Percentiles rank a stretch among this genome's conserved stretches.
Conservation (phyloP, 2,888 invertebrate genomes). For the Protonemura montana region DNA sequence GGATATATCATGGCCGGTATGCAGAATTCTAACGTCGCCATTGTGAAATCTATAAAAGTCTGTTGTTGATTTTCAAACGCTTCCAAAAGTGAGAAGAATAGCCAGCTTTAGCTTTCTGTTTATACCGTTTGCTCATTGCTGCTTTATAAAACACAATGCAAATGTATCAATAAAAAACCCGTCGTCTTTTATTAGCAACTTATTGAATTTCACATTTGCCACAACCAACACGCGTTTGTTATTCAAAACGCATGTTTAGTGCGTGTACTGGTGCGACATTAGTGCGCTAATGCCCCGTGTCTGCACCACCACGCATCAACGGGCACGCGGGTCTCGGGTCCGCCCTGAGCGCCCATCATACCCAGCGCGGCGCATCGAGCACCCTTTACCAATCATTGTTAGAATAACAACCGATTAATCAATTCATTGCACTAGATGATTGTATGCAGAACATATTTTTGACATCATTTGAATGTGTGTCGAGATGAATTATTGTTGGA, state of each 20-base stretch:
- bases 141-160: background rate
- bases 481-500: background rate
- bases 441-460: slow-evolving; percentile 12
- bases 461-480: background rate
- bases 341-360: background rate
- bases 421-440: slow-evolving; percentile 1
- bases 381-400: background rate
- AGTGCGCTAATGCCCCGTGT: background rate
- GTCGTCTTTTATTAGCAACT: background rate
- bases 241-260: background rate
- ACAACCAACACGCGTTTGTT: background rate
- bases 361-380: background rate
- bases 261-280: background rate
- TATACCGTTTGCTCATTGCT: background rate
- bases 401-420: slow-evolving; percentile 7
- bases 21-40: too few species aligned
- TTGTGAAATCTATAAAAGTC: too few species aligned
- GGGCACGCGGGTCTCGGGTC: background rate
- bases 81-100: too few species aligned
- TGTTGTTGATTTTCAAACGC: too few species aligned
- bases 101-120: too few species aligned
- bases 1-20: too few species aligned
- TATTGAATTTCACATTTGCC: background rate
- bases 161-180: background rate
- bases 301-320: background rate